Evolutionary conservation across 2,888 invertebrate species (phyloP).

Genomic region (Eilema sororculum): DNA sequence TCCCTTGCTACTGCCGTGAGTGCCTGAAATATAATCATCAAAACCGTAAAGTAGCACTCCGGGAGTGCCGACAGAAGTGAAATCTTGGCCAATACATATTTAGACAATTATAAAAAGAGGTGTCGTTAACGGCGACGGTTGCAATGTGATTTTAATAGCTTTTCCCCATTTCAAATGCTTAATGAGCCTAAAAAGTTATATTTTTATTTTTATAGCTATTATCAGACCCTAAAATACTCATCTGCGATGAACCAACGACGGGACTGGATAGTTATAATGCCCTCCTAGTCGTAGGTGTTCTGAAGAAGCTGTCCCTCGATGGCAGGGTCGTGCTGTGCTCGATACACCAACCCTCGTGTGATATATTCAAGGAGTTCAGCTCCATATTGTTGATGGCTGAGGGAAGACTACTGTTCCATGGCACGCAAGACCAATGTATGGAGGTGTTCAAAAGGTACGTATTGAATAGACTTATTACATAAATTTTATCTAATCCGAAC

Average conservation of each 20-base stretch:
- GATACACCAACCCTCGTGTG: constrained; percentile 96
- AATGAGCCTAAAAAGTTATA: not conserved
- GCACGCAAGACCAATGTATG: constrained; percentile 89
- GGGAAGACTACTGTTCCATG: constrained; percentile 92
- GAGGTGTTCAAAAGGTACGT: constrained; percentile 88
- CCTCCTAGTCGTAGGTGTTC: constrained; percentile 90
- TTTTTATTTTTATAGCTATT: constrained; percentile 86
- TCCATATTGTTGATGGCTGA: constrained; percentile 91
- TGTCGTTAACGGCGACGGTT: no score
- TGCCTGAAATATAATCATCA: constrained; percentile 1
- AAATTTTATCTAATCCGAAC: not conserved
- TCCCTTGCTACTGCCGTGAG: constrained; percentile 94
- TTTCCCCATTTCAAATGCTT: no score
- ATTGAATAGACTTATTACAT: not conserved
- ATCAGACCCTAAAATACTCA: constrained; percentile 94
- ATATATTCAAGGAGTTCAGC: constrained; percentile 93
- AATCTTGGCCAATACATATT: no score
- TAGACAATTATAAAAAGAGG: no score
- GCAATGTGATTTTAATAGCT: no score
- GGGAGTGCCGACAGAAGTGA: no score
- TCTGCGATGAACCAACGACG: constrained; percentile 97
- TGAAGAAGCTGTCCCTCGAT: constrained; percentile 87
- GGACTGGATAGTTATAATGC: constrained; percentile 97
- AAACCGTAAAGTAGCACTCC: no score
- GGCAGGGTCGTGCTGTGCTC: constrained; percentile 94